phyloP scores from a whole-genome alignment of 2,113 vertebrate species.

The Sceloporus undulatus region DNA sequence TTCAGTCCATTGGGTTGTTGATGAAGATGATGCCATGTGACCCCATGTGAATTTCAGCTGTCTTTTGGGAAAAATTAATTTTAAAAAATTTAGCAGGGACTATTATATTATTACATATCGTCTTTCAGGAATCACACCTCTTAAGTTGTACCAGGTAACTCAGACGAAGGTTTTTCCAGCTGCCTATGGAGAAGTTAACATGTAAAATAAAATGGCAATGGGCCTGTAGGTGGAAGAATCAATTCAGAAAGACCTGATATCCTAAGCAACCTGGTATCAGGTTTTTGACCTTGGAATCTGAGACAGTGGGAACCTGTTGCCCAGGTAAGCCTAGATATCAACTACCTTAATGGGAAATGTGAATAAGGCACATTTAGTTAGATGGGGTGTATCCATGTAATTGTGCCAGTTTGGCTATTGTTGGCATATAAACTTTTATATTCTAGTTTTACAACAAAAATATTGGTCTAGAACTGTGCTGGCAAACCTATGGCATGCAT shows the following conservation, averaged over 20 bases:
- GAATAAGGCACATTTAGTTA: neutral
- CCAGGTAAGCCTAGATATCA: neutral
- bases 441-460: neutral
- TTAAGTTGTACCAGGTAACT: constrained; percentile 33
- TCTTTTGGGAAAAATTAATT: constrained; percentile 23
- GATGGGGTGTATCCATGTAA: neutral
- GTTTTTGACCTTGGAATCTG: too few species aligned
- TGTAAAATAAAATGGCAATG: neutral
- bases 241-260: neutral
- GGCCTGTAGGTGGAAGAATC: neutral
- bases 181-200: neutral
- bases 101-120: constrained; percentile 34
- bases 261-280: too few species aligned
- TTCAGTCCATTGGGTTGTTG: neutral
- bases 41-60: constrained; percentile 2
- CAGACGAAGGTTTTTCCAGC: constrained; percentile 1
- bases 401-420: neutral
- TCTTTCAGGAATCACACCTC: constrained; percentile 9
- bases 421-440: neutral
- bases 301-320: too few species aligned
- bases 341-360: neutral
- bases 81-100: constrained; percentile 37
- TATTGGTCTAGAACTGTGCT: neutral
- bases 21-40: neutral
- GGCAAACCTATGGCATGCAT: too few species aligned